A percentile compares a stretch with the other conserved stretches of the same genome.
Evolutionary conservation across 1,140 invertebrate genomes (phyloP).

Genomic region (Brachionus plicatilis): DNA sequence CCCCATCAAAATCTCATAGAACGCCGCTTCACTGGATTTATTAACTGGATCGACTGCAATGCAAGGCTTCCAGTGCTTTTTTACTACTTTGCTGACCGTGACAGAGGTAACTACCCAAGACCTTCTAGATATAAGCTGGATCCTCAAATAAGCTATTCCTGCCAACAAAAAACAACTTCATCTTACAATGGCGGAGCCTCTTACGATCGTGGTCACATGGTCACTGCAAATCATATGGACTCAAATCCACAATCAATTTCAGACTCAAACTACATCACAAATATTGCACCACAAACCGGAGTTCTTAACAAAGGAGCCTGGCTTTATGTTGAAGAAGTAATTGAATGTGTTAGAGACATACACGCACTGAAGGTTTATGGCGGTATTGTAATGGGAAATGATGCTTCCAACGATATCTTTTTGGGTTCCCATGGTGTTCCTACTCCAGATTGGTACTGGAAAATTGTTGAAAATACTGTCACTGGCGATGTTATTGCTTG

Average conservation of each 20-base stretch:
- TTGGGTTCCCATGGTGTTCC: not conserved
- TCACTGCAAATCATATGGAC: not conserved
- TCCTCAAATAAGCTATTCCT: not conserved
- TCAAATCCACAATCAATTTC: not conserved
- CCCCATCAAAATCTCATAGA: not conserved
- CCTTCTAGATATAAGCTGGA: not conserved
- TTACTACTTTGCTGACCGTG: not conserved
- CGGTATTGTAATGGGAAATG: not conserved
- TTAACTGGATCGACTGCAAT: not conserved
- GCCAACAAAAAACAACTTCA: not conserved
- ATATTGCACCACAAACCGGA: not conserved
- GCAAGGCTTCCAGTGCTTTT: not conserved
- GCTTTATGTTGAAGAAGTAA: not conserved
- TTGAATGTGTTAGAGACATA: not conserved
- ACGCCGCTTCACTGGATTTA: not conserved
- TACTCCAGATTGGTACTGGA: not conserved
- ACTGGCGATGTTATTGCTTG: not conserved
- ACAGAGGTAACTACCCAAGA: not conserved
- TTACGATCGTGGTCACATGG: not conserved
- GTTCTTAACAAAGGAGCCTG: not conserved
- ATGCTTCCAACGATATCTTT: not conserved
- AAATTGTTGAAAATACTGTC: not conserved
- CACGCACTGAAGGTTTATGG: not conserved
- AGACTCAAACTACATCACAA: not conserved
- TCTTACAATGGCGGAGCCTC: not conserved